Evolutionary conservation across 2,113 vertebrate species (phyloP), one percentile per base, ranked within the genome.

Genomic region (Elephantulus edwardii): DNA sequence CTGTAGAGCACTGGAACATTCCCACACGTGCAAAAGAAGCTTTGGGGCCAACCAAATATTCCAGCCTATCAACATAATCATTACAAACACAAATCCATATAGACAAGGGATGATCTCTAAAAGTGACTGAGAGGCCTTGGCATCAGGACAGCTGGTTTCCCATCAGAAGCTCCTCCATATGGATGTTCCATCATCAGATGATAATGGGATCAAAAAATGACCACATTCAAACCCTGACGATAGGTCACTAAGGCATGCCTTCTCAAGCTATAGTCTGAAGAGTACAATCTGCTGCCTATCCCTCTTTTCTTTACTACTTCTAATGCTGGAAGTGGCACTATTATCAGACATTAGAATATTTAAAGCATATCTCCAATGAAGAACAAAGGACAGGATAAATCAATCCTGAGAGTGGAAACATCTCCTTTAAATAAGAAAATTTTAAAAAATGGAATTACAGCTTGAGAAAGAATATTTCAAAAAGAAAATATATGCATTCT

Each of bases 281-380:
- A 14, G 22, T 62, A 44, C 44, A 86, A 50, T 24, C 16, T 75
- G 30, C 19, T 8, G 2, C 40, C 62, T 33, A 50, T 2, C 3
- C n/a, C 12, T 72, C 24, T 84, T 56, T 89, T 46, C 44, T 22
- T 68, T 40, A 64, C 30, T 78, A 70, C 82, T 89, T 52, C 58
- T 16, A 12, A 71, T 54, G n/a, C 30, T 46, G 10, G 75, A 5
- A 87, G 30, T 35, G 52, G 12, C 35, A 91, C 33, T 94, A 20
- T 56, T 22, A 86, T n/a, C 24, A 85, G 77, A 56, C 10, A 8
- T 46, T 76, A n/a, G 40, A 71, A 76, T 52, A 46, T 46, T 66
- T 42, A 88, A 80, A 83, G 56, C 50, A 85, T 35, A 16, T 22
- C 30, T n/a, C 26, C 58, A 87, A 58, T 50, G 68, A 88, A 92